Conservation (phyloP, 2,888 invertebrate species). For the Polietes domitor region DNA sequence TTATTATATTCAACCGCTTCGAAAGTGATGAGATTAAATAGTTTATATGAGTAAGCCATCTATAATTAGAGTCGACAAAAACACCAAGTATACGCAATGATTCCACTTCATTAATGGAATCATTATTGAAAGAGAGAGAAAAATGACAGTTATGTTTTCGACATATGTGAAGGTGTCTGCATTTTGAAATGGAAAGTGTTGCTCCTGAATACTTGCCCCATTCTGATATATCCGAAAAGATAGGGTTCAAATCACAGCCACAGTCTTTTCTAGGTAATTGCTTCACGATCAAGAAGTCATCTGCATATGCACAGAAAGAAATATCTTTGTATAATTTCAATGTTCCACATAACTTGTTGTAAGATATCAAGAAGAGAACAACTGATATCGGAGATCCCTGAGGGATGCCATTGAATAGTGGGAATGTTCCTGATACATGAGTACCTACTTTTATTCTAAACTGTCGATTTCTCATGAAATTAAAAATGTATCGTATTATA, state of each 20-base stretch:
- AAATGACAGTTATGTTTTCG: conserved; percentile 53
- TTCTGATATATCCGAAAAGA: conserved; percentile 42
- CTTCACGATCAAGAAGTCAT: conserved; percentile 62
- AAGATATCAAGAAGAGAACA: conserved; percentile 51
- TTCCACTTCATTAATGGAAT: conserved; percentile 29
- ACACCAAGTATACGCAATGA: conserved; percentile 56
- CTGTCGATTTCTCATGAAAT: conserved; percentile 45
- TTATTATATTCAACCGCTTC: conserved; percentile 54
- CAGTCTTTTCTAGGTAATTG: conserved; percentile 50
- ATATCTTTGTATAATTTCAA: conserved; percentile 50
- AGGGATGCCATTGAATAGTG: conserved; percentile 50
- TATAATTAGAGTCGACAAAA: conserved; percentile 62
- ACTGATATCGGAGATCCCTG: conserved; percentile 55
- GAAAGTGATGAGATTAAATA: conserved; percentile 20
- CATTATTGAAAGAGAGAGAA: conserved; percentile 17
- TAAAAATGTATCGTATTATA: conserved; percentile 42
- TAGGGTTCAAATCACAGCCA: conserved; percentile 40
- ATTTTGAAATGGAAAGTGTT: conserved; percentile 41
- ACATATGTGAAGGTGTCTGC: conserved; percentile 59
- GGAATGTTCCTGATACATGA: conserved; percentile 24
- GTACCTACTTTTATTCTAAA: conserved; percentile 20
- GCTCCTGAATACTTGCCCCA: conserved; percentile 58
- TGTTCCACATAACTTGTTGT: conserved; percentile 46
- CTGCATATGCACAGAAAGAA: conserved; percentile 57
- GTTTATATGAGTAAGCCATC: conserved; percentile 52